phyloP scores from a whole-genome alignment of 2,797 vertebrate species.

The Bryconaethiops microstoma region DNA sequence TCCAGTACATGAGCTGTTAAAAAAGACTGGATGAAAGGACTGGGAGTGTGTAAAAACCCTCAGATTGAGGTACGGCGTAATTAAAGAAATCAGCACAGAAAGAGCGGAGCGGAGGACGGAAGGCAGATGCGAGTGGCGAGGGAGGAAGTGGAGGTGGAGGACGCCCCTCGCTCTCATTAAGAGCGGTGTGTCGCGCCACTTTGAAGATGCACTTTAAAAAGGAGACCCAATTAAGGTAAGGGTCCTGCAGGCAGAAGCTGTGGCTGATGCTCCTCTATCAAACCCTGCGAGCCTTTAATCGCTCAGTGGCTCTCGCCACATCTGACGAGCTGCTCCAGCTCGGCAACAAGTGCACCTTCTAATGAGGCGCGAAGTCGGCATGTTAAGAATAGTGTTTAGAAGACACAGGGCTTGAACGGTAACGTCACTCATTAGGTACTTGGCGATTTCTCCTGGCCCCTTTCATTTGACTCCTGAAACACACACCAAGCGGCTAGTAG shows the following conservation, averaged over 20 bases:
- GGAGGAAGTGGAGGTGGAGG: background rate
- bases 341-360: conserved; percentile 66
- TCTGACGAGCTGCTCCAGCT: conserved; percentile 62
- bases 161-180: background rate
- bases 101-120: background rate
- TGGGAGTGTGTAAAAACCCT: background rate
- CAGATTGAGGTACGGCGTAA: background rate
- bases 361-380: conserved; percentile 55
- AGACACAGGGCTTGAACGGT: conserved; percentile 12
- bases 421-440: conserved; percentile 26
- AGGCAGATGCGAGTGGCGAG: background rate
- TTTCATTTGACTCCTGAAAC: background rate
- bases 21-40: background rate
- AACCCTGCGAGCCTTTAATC: conserved; percentile 60
- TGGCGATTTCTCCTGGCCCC: background rate
- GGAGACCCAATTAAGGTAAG: conserved; percentile 77
- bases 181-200: conserved; percentile 50
- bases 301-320: conserved; percentile 5
- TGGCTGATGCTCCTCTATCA: conserved; percentile 51
- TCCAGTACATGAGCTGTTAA: background rate
- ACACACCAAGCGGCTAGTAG: background rate
- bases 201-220: conserved; percentile 77
- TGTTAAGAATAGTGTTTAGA: conserved; percentile 32
- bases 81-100: conserved; percentile 1
- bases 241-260: conserved; percentile 73